Percentiles rank a stretch among this genome's conserved stretches.
Evolutionary conservation across 2,113 vertebrate genomes (phyloP).

Genomic region (Carassius carassius): DNA sequence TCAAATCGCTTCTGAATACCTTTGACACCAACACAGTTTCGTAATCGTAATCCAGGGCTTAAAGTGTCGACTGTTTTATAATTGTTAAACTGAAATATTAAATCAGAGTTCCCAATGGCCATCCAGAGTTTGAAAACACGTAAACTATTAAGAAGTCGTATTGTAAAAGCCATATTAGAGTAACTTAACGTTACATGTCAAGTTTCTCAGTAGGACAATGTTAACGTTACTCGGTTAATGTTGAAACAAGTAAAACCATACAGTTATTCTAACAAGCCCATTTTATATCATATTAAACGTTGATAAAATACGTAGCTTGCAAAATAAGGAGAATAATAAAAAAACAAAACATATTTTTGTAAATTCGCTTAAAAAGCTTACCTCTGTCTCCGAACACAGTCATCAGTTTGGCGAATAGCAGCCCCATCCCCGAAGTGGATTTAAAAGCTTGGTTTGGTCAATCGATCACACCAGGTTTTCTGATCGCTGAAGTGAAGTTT

Average conservation of each 20-base stretch:
- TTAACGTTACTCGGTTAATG: too few species aligned
- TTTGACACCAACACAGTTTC: too few species aligned
- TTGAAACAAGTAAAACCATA: too few species aligned
- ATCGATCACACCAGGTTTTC: not conserved
- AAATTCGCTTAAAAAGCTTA: constrained; percentile 46
- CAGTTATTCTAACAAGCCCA: too few species aligned
- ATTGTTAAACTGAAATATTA: too few species aligned
- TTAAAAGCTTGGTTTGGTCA: not conserved
- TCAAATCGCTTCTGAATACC: too few species aligned
- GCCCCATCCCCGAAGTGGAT: constrained; percentile 68
- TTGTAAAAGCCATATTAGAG: too few species aligned
- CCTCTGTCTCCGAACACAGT: constrained; percentile 77
- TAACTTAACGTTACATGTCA: not conserved
- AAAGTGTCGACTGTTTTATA: too few species aligned
- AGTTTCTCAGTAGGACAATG: not conserved
- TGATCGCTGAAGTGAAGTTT: not conserved
- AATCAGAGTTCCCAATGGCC: not conserved
- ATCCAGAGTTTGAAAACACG: not conserved
- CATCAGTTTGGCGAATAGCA: constrained; percentile 77
- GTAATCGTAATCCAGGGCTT: too few species aligned
- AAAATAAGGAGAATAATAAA: too few species aligned
- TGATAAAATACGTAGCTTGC: too few species aligned
- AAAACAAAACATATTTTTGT: not conserved
- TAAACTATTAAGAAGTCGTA: not conserved
- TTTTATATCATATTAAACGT: too few species aligned